A percentile compares a stretch with the other conserved stretches of the same genome.
Evolutionary conservation across 2,888 invertebrate genomes (phyloP).

Genomic region (Drosophila vallismaia): DNA sequence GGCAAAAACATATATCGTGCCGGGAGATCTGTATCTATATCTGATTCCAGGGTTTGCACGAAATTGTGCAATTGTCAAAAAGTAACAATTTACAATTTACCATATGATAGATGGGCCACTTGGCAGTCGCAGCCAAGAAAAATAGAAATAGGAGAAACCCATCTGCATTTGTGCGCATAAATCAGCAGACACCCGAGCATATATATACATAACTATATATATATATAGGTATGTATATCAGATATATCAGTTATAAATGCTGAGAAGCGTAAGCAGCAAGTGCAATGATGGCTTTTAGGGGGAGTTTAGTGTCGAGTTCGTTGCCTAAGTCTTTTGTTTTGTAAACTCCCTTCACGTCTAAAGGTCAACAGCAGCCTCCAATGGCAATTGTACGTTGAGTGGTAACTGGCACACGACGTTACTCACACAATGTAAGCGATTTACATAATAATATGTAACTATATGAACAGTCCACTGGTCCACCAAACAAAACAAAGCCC

Average conservation of each 20-base stretch:
- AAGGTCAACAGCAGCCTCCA: conserved; percentile 71
- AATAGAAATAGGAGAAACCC: conserved; percentile 18
- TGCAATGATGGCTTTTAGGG: conserved; percentile 46
- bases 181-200: conserved; percentile 47
- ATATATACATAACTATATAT: conserved; percentile 34
- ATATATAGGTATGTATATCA: conserved; percentile 8
- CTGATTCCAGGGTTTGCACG: conserved; percentile 64
- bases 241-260: conserved; percentile 37
- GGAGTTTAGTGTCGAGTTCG: conserved; percentile 63
- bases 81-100: conserved; percentile 68
- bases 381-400: conserved; percentile 42
- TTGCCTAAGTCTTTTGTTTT: conserved; percentile 77
- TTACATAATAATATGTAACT: conserved; percentile 74
- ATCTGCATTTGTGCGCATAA: conserved; percentile 56
- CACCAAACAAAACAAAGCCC: conserved; percentile 42
- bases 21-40: conserved; percentile 61
- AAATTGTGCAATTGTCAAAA: conserved; percentile 79
- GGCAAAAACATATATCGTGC: conserved; percentile 54
- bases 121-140: background rate
- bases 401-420: conserved; percentile 68
- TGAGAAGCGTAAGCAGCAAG: conserved; percentile 52
- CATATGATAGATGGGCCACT: conserved; percentile 49
- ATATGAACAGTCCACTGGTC: conserved; percentile 39
- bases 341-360: conserved; percentile 37
- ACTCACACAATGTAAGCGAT: conserved; percentile 71